A percentile compares a stretch with the other conserved stretches of the same genome.
Conservation (phyloP, 2,888 invertebrate species). For the Tipula vernalis region DNA sequence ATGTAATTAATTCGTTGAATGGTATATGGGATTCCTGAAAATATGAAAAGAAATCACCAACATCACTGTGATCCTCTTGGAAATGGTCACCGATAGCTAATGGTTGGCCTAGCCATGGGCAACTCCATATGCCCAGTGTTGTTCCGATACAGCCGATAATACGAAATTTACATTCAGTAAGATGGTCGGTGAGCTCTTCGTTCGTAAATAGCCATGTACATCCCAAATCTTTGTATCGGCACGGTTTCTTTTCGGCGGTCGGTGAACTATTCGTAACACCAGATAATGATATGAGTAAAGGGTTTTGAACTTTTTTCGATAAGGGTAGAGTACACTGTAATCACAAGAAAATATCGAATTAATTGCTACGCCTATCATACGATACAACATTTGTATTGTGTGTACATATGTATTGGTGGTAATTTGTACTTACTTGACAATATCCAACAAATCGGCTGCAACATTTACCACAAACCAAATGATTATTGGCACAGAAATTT, state of each 20-base stretch:
- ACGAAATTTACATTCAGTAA: neutral
- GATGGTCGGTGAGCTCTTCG: neutral
- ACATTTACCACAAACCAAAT: neutral
- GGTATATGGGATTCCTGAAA: neutral
- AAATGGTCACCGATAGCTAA: neutral
- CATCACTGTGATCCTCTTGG: neutral
- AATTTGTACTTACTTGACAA: neutral
- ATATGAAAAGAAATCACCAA: neutral
- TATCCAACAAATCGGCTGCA: neutral
- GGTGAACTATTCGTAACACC: neutral
- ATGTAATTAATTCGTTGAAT: neutral
- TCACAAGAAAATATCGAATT: neutral
- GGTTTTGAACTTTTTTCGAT: neutral
- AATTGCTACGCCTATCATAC: too few relatives aligned
- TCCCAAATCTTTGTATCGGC: neutral
- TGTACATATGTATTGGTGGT: neutral
- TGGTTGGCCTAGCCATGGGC: neutral
- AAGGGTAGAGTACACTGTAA: neutral
- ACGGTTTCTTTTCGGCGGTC: neutral
- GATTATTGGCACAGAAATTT: neutral
- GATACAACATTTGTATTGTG: too few relatives aligned
- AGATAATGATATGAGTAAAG: neutral
- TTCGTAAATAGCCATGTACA: neutral
- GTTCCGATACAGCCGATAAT: neutral
- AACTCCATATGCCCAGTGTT: neutral